phyloP scores from a whole-genome alignment of 2,888 invertebrate genomes.

The Scaptomyza reducta region DNA sequence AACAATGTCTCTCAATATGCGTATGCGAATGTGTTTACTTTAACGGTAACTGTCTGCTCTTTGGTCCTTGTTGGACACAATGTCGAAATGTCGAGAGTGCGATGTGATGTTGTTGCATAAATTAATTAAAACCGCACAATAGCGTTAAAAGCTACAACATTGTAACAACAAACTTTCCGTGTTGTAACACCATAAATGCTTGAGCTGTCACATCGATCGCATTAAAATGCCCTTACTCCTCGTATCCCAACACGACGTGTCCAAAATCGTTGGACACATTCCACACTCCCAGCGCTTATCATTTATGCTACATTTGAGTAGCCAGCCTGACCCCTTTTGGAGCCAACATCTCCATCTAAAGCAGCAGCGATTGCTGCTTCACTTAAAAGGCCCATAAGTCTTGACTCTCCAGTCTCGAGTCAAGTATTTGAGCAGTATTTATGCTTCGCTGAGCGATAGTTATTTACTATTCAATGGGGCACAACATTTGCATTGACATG shows the following conservation, averaged over 20 bases:
- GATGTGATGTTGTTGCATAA: constrained; percentile 43
- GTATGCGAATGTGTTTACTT: constrained; percentile 14
- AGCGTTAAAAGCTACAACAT: constrained; percentile 24
- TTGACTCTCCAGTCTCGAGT: background rate
- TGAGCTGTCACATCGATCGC: constrained; percentile 19
- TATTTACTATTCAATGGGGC: constrained; percentile 68
- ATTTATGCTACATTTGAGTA: constrained; percentile 44
- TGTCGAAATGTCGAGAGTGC: constrained; percentile 22
- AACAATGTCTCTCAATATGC: constrained; percentile 5
- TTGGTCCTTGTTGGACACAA: constrained; percentile 3
- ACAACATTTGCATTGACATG: constrained; percentile 56
- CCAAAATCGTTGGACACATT: background rate
- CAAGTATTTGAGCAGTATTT: constrained; percentile 42
- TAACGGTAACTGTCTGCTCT: constrained; percentile 8
- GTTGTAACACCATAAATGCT: constrained; percentile 16
- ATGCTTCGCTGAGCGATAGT: constrained; percentile 55
- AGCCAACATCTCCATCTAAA: constrained; percentile 1
- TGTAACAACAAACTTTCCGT: constrained; percentile 10
- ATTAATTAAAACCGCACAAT: constrained; percentile 47
- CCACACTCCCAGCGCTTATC: constrained; percentile 19
- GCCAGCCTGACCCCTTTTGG: constrained; percentile 38
- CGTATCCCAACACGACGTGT: background rate
- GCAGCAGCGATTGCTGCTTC: background rate
- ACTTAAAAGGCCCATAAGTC: constrained; percentile 31
- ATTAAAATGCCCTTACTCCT: constrained; percentile 5